phyloP scores from a whole-genome alignment of 2,113 vertebrate genomes.

The Pithys albifrons region DNA sequence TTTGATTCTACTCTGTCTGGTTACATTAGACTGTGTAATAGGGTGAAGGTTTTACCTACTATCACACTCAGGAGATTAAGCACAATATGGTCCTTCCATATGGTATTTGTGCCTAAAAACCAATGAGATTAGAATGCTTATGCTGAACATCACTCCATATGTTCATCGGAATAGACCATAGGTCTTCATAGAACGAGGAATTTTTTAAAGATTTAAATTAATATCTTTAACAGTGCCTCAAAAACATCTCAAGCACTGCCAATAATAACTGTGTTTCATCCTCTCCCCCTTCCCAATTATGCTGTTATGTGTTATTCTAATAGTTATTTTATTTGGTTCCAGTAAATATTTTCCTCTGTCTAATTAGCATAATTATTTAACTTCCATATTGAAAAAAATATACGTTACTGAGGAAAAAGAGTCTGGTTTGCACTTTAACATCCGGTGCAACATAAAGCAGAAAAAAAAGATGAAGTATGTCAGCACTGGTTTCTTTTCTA shows the following conservation, averaged over 20 bases:
- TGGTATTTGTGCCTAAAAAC: slow-evolving; percentile 64
- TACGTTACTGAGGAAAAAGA: not conserved
- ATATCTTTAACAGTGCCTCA: slow-evolving; percentile 9
- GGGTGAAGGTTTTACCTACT: slow-evolving; percentile 68
- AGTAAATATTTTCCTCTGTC: not conserved
- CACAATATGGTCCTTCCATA: slow-evolving; percentile 70
- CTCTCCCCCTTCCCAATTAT: not conserved
- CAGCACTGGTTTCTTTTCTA: not conserved
- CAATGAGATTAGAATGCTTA: slow-evolving; percentile 59
- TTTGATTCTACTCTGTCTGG: slow-evolving; percentile 68
- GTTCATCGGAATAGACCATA: slow-evolving; percentile 16
- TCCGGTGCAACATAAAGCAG: not conserved
- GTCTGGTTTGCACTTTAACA: not conserved
- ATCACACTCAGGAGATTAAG: slow-evolving; percentile 68
- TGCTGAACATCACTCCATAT: slow-evolving; percentile 57
- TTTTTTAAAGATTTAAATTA: slow-evolving; percentile 40
- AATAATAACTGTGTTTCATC: not conserved
- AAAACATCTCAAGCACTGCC: not conserved
- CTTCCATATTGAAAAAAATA: not conserved
- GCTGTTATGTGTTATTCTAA: not conserved
- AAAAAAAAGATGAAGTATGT: not conserved
- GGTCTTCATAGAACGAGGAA: not conserved
- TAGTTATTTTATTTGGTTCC: not conserved
- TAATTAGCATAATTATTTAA: not conserved
- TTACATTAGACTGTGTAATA: slow-evolving; percentile 68